Conservation (phyloP, 2,113 vertebrate species). For the Eupsittula cactorum region DNA sequence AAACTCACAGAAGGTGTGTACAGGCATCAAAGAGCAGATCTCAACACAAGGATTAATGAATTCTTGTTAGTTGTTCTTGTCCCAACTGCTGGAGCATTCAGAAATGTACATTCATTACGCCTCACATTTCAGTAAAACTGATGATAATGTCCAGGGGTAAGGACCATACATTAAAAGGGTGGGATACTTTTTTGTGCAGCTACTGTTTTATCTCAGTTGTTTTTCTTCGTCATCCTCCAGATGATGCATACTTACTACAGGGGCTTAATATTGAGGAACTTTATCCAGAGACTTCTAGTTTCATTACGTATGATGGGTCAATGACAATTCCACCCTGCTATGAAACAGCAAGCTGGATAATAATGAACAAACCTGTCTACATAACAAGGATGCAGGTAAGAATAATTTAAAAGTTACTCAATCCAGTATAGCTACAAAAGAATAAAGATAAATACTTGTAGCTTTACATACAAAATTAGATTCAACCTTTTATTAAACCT, state of each 20-base stretch:
- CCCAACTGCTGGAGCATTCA: background rate
- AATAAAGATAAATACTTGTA: background rate
- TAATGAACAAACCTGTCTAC: constrained; percentile 99
- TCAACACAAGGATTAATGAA: background rate
- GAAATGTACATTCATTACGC: background rate
- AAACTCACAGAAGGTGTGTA: background rate
- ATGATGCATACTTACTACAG: constrained; percentile 96
- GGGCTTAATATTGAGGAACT: constrained; percentile 96
- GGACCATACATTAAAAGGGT: background rate
- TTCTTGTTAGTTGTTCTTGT: background rate
- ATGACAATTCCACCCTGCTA: constrained; percentile 98
- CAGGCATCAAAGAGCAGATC: background rate
- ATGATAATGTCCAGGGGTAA: background rate
- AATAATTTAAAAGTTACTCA: background rate
- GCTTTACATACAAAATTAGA: background rate
- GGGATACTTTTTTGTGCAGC: background rate
- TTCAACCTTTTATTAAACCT: background rate
- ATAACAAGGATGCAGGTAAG: constrained; percentile 99
- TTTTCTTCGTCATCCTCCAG: constrained; percentile 69
- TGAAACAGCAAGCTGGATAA: constrained; percentile 96
- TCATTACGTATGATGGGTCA: constrained; percentile 97
- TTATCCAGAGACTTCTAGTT: constrained; percentile 96
- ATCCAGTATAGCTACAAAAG: background rate
- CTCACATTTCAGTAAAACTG: background rate
- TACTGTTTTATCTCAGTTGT: background rate